Conservation (phyloP, 2,797 vertebrate species). For the Chrysolophus pictus region DNA sequence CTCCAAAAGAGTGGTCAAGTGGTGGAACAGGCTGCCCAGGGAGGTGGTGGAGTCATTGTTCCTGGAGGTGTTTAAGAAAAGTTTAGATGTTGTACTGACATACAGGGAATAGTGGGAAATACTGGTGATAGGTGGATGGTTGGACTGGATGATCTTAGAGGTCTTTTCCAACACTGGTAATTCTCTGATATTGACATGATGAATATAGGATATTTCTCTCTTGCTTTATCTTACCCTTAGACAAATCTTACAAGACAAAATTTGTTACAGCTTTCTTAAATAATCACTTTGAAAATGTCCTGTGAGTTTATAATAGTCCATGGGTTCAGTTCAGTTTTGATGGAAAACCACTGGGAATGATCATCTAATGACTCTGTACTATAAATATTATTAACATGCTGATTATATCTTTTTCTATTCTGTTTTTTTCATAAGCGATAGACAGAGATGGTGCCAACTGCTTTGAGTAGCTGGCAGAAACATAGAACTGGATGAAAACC, state of each 20-base stretch:
- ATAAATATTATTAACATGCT: constrained; percentile 57
- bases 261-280: background rate
- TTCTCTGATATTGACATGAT: background rate
- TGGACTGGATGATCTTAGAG: too few relatives aligned
- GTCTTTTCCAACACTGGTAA: too few relatives aligned
- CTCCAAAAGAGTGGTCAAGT: too few relatives aligned
- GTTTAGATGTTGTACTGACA: too few relatives aligned
- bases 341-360: constrained; percentile 42
- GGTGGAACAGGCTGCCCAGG: too few relatives aligned
- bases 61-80: too few relatives aligned
- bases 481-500: constrained; percentile 45
- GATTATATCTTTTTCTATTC: constrained; percentile 19
- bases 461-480: constrained; percentile 45
- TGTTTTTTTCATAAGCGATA: background rate
- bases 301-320: background rate
- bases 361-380: constrained; percentile 18
- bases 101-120: too few relatives aligned
- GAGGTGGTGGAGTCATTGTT: too few relatives aligned
- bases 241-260: background rate
- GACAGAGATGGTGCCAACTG: constrained; percentile 50
- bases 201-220: background rate
- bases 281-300: background rate
- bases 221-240: background rate
- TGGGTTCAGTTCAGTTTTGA: background rate
- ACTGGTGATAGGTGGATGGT: too few relatives aligned